Conservation (phyloP, 2,113 vertebrate species). For the Chelonoidis abingdonii region DNA sequence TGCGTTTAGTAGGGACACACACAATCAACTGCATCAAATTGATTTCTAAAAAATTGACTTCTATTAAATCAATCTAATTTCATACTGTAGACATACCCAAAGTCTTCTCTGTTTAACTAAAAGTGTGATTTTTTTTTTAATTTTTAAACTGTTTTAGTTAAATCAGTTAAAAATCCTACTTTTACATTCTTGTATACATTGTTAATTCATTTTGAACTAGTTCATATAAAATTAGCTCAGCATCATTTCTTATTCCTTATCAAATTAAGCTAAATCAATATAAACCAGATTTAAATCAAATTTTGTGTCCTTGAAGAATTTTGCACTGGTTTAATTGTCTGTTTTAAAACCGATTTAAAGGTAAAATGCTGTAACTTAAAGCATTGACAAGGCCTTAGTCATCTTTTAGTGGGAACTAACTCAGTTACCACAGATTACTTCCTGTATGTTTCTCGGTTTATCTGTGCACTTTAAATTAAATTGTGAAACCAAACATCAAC, state of each 20-base stretch:
- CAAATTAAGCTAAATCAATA: not conserved
- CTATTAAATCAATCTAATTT: too few species aligned
- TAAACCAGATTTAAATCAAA: not conserved
- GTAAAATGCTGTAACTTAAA: not conserved
- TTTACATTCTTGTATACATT: not conserved
- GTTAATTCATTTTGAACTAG: not conserved
- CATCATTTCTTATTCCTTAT: not conserved
- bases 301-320: not conserved
- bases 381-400: not conserved
- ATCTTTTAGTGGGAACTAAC: not conserved
- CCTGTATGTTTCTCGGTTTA: not conserved
- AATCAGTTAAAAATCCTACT: not conserved
- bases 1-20: too few species aligned
- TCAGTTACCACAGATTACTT: fast-evolving
- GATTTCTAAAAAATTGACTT: too few species aligned
- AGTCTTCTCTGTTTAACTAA: not conserved
- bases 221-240: not conserved
- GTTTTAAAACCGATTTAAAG: not conserved
- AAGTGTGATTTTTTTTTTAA: not conserved
- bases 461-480: not conserved
- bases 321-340: not conserved
- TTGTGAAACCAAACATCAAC: not conserved
- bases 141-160: not conserved
- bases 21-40: too few species aligned
- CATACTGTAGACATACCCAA: not conserved